phyloP scores from a whole-genome alignment of 1,140 invertebrate species.

The Aphelinus certus region DNA sequence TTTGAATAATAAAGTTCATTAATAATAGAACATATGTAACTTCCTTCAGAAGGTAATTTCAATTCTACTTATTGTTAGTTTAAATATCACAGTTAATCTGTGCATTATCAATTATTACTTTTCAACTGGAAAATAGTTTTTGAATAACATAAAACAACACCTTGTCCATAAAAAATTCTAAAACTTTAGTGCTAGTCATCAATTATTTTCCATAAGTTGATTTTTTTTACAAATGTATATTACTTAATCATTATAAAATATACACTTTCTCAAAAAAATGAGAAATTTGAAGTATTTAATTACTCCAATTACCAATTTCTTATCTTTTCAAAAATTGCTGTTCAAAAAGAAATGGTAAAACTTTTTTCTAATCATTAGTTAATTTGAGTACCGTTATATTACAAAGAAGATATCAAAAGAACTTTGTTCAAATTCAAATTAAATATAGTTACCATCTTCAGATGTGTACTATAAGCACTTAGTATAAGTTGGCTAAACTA shows the following conservation, averaged over 20 bases:
- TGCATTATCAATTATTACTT: not conserved
- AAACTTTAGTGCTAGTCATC: too few relatives aligned
- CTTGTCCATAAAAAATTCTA: conserved; percentile 1
- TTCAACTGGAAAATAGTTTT: conserved; percentile 2
- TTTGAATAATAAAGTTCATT: not conserved
- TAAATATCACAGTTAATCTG: conserved; percentile 22
- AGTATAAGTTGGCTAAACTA: too few relatives aligned
- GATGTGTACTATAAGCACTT: too few relatives aligned
- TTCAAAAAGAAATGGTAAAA: not conserved
- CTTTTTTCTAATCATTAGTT: too few relatives aligned
- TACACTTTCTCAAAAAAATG: conserved; percentile 19
- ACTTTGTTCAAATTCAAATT: not conserved
- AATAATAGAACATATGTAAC: not conserved
- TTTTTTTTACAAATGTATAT: conserved; percentile 23
- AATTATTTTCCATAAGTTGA: not conserved
- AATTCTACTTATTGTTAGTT: conserved; percentile 3
- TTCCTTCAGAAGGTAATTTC: conserved; percentile 5
- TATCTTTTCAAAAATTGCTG: not conserved
- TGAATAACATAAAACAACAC: not conserved
- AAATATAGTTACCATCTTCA: not conserved
- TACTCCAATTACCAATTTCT: conserved; percentile 1
- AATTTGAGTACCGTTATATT: not conserved
- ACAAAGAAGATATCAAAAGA: conserved; percentile 10
- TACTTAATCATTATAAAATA: conserved; percentile 31
- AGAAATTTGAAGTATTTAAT: not conserved